Evolutionary conservation across 2,797 vertebrate genomes (phyloP).

Genomic region (Tenualosa ilisha): DNA sequence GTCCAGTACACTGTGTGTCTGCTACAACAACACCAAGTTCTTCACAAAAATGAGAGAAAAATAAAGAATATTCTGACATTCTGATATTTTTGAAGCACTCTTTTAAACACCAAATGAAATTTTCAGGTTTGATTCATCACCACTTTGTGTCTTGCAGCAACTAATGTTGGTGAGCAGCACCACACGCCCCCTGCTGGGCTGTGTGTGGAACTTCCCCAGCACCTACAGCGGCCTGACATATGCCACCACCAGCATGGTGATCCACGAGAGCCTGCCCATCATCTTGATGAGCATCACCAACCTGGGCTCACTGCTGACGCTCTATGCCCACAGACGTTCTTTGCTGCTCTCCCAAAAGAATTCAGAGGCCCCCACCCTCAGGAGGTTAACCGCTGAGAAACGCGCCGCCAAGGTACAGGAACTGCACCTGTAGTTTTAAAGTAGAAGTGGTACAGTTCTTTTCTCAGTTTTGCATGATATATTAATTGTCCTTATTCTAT

Average conservation of each 20-base stretch:
- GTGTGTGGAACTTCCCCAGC: constrained; percentile 78
- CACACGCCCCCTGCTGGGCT: constrained; percentile 77
- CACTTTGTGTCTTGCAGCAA: constrained; percentile 57
- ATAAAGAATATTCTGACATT: too few species aligned
- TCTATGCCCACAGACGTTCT: constrained; percentile 66
- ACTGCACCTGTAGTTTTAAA: neutral
- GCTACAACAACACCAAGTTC: neutral
- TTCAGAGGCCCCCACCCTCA: constrained; percentile 55
- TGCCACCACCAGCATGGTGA: constrained; percentile 75
- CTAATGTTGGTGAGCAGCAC: constrained; percentile 80
- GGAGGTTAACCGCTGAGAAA: constrained; percentile 74
- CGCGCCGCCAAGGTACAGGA: constrained; percentile 74
- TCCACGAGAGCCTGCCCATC: constrained; percentile 77
- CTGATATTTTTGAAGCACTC: too few species aligned
- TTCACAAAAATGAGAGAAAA: neutral
- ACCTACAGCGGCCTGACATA: constrained; percentile 68
- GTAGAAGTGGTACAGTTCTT: neutral
- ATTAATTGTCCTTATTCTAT: neutral
- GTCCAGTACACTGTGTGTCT: neutral
- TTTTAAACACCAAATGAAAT: too few species aligned
- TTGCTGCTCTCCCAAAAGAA: constrained; percentile 21
- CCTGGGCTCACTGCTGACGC: constrained; percentile 73
- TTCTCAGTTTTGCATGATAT: too few species aligned
- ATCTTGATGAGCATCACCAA: constrained; percentile 76
- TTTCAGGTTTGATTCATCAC: neutral